A percentile compares a stretch with the other conserved stretches of the same genome.
These are phyloP conservation scores for Poeciliopsis prolifica DNA, from an alignment of 2,113 vertebrate species.

Conservation along the genomic window DNA sequence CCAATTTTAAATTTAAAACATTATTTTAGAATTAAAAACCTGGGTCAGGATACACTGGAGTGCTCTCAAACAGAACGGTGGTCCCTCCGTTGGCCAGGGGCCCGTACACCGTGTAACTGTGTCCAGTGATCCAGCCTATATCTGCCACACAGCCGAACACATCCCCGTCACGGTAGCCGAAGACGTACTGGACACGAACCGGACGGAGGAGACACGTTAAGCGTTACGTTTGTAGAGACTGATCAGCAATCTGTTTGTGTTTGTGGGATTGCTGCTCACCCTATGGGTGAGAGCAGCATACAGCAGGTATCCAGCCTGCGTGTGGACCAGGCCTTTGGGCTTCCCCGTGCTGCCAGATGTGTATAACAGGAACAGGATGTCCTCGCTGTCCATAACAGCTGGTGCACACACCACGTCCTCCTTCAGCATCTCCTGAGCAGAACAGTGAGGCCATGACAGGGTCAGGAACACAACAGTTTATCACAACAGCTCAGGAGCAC, in stretches of 20 bases:
- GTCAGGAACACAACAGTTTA: neutral
- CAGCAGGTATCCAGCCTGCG: slow-evolving; percentile 84
- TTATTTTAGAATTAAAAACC: slow-evolving; percentile 22
- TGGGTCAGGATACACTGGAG: slow-evolving; percentile 81
- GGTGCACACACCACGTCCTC: slow-evolving; percentile 80
- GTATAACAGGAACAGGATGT: slow-evolving; percentile 82
- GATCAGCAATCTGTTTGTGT: neutral
- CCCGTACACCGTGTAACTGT: slow-evolving; percentile 83
- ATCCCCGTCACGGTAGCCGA: slow-evolving; percentile 83
- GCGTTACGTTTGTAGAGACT: neutral
- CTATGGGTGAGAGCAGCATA: slow-evolving; percentile 82
- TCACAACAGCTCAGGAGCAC: neutral
- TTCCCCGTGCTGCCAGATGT: slow-evolving; percentile 85
- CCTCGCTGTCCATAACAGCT: slow-evolving; percentile 81
- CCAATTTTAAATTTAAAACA: neutral
- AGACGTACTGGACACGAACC: slow-evolving; percentile 78
- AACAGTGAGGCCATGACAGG: neutral
- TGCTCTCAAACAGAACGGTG: slow-evolving; percentile 86
- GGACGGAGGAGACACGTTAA: neutral
- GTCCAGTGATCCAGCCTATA: slow-evolving; percentile 86
- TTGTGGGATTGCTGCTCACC: slow-evolving; percentile 55
- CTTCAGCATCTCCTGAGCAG: slow-evolving; percentile 80
- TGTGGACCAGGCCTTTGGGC: slow-evolving; percentile 84
- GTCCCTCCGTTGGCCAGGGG: slow-evolving; percentile 85
- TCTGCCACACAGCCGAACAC: slow-evolving; percentile 86